Evolutionary conservation across 2,888 invertebrate genomes (phyloP).

Genomic region (Noctua comes): DNA sequence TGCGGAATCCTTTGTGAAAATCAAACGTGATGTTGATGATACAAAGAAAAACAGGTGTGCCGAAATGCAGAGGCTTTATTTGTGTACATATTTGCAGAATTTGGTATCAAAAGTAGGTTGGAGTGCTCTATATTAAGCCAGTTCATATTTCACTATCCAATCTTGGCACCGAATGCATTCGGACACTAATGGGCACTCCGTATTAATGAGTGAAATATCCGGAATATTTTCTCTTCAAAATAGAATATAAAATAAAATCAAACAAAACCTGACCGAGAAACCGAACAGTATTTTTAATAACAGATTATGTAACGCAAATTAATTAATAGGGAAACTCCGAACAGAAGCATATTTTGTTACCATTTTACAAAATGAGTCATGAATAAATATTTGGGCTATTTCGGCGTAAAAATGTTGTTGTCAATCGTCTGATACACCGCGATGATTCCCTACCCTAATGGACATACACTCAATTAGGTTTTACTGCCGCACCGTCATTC

Average conservation of each 20-base stretch:
- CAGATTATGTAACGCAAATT: conserved; percentile 46
- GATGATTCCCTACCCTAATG: conserved; percentile 79
- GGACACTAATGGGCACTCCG: conserved; percentile 4
- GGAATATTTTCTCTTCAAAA: background rate
- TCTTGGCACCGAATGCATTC: conserved; percentile 27
- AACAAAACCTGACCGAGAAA: conserved; percentile 14
- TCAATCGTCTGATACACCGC: conserved; percentile 65
- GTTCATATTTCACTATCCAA: conserved; percentile 15
- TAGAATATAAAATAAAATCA: conserved; percentile 11
- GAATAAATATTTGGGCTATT: conserved; percentile 61
- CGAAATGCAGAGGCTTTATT: background rate
- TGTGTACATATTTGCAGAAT: background rate
- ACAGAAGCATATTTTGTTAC: conserved; percentile 51
- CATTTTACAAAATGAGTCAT: conserved; percentile 52
- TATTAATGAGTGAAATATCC: conserved; percentile 14
- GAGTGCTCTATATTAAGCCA: conserved; percentile 1
- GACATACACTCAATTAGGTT: conserved; percentile 88
- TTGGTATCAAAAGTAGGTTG: background rate
- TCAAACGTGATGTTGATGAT: conserved; percentile 13
- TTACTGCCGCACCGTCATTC: conserved; percentile 86
- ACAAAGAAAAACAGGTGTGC: conserved; percentile 14
- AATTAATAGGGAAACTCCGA: conserved; percentile 44
- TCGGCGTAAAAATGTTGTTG: conserved; percentile 65
- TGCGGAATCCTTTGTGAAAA: background rate
- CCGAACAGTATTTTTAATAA: conserved; percentile 35